Base-by-base conservation (phyloP, 2,113 vertebrate genomes). In the Sylvia atricapilla region DNA sequence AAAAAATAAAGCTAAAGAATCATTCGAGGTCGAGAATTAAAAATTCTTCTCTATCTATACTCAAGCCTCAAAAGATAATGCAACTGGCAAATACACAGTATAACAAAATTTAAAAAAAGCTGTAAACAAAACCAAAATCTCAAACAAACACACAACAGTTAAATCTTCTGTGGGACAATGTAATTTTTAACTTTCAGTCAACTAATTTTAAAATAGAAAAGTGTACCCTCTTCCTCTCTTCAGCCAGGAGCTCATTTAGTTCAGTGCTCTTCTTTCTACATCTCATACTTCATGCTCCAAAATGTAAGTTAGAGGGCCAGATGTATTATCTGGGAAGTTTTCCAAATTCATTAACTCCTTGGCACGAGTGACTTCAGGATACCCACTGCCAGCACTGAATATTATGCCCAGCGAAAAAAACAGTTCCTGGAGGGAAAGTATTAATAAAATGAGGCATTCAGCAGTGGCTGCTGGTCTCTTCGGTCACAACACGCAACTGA, bases 281-380 rank as follows among this genome's bases (percentile, higher is more conserved):
- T 94, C 89, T 94, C 64, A 87, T 94, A 94, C 84, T 93, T 91
- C 56, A 92, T 93, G 90, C 56, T 95, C 70, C 88, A 94, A 96
- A 94, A 93, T 62, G 21, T 87, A 96, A 96, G 87, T 90, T 95
- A 94, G 77, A 92, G 77, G 95, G 96, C 93, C 97, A 98, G 98
- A 97, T 98, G 97, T 90, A 95, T 96, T 93, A 97, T 97, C 96
- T 96, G 97, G 97, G 97, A 98, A 97, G 76, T 62, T 72, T 91
- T 97, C 97, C 98, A 98, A 97, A 96, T 96, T 97, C 91, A 97
- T 82, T 97, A 97, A 97, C 95, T 97, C 92, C 85, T 89, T 95
- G 94, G 93, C 97, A 96, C 60, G 94, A 96, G 56, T 69, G 95
- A 87, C 94, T 95, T 95, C 91, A 96, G 73, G 93, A 91, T 69